A percentile compares a stretch with the other conserved stretches of the same genome.
phyloP scores from a whole-genome alignment of 2,113 vertebrate species.

The Nanorana parkeri region DNA sequence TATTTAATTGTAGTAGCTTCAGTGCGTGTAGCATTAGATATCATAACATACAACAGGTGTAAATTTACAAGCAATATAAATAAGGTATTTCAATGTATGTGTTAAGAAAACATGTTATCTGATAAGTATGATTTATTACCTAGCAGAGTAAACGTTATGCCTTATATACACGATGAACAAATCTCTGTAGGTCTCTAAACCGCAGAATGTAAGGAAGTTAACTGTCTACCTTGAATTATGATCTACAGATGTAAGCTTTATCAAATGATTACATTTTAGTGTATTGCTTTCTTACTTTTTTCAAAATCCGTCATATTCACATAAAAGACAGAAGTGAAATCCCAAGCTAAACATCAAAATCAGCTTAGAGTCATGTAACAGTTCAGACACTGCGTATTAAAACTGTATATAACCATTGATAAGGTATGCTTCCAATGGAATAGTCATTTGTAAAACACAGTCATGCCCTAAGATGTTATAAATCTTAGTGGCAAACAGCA shows the following conservation, averaged over 20 bases:
- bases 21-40: background rate
- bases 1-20: background rate
- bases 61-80: background rate
- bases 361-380: too few relatives aligned
- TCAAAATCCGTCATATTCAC: too few relatives aligned
- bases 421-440: too few relatives aligned
- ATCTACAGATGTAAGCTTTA: background rate
- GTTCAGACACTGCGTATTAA: too few relatives aligned
- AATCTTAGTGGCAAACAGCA: background rate
- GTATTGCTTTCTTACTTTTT: too few relatives aligned
- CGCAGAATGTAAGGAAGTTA: background rate
- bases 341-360: too few relatives aligned
- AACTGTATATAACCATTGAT: too few relatives aligned
- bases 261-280: too few relatives aligned
- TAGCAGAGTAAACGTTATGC: background rate
- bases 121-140: slow-evolving; percentile 14
- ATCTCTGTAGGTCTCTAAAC: background rate
- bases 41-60: background rate
- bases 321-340: too few relatives aligned
- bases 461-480: background rate
- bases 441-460: too few relatives aligned
- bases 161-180: too few relatives aligned
- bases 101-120: background rate
- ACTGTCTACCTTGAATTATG: background rate
- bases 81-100: background rate